Percentiles rank a stretch among this genome's conserved stretches.
phyloP scores from a whole-genome alignment of 2,797 vertebrate species.

The Rhinophrynus dorsalis region DNA sequence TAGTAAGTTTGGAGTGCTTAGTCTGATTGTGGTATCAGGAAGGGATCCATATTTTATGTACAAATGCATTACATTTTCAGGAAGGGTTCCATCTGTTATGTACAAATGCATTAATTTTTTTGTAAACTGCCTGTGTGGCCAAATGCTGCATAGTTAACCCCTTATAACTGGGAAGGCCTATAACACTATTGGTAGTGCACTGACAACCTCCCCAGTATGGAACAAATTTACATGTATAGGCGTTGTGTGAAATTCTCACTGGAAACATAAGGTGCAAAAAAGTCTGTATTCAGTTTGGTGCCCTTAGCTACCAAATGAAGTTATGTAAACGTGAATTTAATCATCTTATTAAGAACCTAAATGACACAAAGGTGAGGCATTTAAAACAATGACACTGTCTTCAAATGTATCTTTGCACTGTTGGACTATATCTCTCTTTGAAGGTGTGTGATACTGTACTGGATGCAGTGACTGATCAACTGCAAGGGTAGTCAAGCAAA shows the following conservation, averaged over 20 bases:
- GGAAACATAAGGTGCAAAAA: slow-evolving; percentile 49
- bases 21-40: slow-evolving; percentile 12
- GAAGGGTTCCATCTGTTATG: slow-evolving; percentile 18
- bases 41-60: slow-evolving; percentile 33
- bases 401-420: slow-evolving; percentile 15
- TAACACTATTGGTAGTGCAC: slow-evolving; percentile 7
- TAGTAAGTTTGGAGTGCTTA: slow-evolving; percentile 28
- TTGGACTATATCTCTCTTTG: not conserved
- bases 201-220: slow-evolving; percentile 14
- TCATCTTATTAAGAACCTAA: slow-evolving; percentile 41
- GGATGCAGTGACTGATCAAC: slow-evolving; percentile 28
- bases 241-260: slow-evolving; percentile 40
- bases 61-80: slow-evolving; percentile 31
- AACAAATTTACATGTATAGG: slow-evolving; percentile 39
- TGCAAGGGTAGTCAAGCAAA: not conserved
- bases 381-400: slow-evolving; percentile 30
- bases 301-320: slow-evolving; percentile 37
- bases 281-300: slow-evolving; percentile 32
- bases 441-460: slow-evolving; percentile 34
- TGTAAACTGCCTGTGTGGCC: slow-evolving; percentile 40
- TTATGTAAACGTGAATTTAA: slow-evolving; percentile 44
- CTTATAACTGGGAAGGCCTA: slow-evolving; percentile 18
- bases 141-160: slow-evolving; percentile 43
- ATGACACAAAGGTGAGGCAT: slow-evolving; percentile 42
- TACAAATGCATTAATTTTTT: slow-evolving; percentile 32